phyloP scores from a whole-genome alignment of 2,113 vertebrate species.

The Haplochromis burtoni region DNA sequence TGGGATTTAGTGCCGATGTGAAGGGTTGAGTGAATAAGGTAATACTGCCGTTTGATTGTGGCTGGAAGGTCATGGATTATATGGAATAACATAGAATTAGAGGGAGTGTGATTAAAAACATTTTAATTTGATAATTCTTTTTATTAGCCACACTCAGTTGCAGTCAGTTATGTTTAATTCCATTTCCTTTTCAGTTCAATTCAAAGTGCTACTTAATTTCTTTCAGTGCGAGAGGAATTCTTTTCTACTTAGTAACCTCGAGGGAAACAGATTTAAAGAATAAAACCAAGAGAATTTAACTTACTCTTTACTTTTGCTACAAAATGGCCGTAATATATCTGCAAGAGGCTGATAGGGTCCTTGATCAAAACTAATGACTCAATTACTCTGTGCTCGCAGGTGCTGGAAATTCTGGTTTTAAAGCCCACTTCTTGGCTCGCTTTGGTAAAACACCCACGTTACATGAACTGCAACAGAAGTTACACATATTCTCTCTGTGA shows the following conservation, averaged over 20 bases:
- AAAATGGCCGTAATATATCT: slow-evolving; percentile 6
- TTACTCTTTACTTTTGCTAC: neutral
- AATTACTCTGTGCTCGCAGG: neutral
- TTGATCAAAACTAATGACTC: slow-evolving; percentile 39
- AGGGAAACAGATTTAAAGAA: neutral
- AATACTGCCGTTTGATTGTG: neutral
- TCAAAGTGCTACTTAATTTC: neutral
- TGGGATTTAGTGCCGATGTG: neutral
- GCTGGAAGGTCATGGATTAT: neutral
- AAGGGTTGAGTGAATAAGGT: slow-evolving; percentile 1
- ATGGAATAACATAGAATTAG: neutral
- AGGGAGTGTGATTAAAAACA: neutral
- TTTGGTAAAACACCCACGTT: neutral
- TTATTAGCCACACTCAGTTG: neutral
- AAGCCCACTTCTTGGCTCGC: neutral
- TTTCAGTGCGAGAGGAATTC: neutral
- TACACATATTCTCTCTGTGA: neutral
- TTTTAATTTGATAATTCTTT: neutral
- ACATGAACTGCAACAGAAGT: neutral
- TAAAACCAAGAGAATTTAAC: slow-evolving; percentile 5
- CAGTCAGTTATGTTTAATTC: neutral
- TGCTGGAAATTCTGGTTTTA: neutral
- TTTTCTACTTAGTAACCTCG: neutral
- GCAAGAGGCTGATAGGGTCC: neutral
- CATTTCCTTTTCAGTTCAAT: neutral